Base-by-base conservation (phyloP, 2,113 vertebrate genomes). In the Sorex fumeus region DNA sequence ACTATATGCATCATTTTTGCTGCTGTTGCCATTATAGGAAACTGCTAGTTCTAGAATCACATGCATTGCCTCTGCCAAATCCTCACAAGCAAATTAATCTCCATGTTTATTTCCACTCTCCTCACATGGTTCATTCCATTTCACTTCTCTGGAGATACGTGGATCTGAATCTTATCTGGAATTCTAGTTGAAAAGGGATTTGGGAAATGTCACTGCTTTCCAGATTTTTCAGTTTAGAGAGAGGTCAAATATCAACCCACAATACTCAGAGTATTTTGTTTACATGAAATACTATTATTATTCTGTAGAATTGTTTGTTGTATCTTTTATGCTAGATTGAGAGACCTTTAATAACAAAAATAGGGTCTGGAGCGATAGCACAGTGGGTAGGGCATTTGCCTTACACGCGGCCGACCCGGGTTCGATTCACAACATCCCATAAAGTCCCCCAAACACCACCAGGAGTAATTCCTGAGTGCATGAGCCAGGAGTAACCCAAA, bases 121-220 rank as follows among this genome's bases (percentile, higher is more conserved):
- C 28, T 88, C 43, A 86, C 25, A 72, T 92, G 50, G n/a, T 53
- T 85, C 32, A 30, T 18, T 92, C 90, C 78, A 87, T 75, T 75
- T 92, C 19, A 45, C 75, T 88, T 91, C 87, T 95, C 62, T 64
- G 28, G 82, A 82, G 57, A 64, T 89, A 7, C 47, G 69, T 83
- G 36, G 30, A 83, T 87, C 25, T 60, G 27, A 91, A 78, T 72
- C 72, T 62, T 16, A 66, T 50, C 34, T 91, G 30, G 25, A 87
- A 62, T 91, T 47, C 21, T 86, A 86, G 85, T 57, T 88, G 36
- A 89, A 85, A 71, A 75, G 25, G 30, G 74, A 28, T 75, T 80
- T 93, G 67, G 40, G n/a, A 91, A 91, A 60, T 89, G 43, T 36
- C 45, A 76, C 30, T 87, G 34, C 60, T 81, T 77, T 91, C 45